Base-by-base conservation (phyloP, 2,797 vertebrate genomes). In the Fratercula arctica region DNA sequence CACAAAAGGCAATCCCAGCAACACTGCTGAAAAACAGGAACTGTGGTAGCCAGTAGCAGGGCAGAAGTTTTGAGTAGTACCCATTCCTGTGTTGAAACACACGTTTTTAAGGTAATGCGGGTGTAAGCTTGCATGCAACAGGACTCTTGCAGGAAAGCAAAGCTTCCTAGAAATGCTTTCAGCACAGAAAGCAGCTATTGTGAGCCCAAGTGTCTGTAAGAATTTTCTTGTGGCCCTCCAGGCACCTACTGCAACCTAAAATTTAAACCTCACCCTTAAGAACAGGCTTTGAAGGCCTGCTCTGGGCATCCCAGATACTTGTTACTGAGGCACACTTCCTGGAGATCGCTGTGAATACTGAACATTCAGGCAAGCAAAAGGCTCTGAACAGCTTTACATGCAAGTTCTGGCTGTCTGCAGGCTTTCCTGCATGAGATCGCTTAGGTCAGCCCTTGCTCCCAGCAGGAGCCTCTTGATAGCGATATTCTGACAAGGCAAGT, bases 1-100 rank as follows among this genome's bases (percentile, higher is more conserved):
- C 24, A 15, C 72, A 85, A 77, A 94, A 90, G 86, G 88, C 86
- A 92, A 92, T 70, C 45, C 72, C 56, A 72, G 84, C 60, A 85
- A 72, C 8, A 28, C 24, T 35, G 78, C 29, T 79, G 64, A 90
- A 77, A 90, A 90, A 60, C 56, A 76, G 70, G 77, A 96, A 96
- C 37, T 4, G 6, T 25, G 28, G 21, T 20, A 67, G 69, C 31
- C 46, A 66, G 28, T 1, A 59, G 45, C 20, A 77, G 17, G 16
- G 67, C 33, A 90, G 59, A 74, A 90, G 12, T 67, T 76, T 19
- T 69, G 33, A 87, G 48, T 3, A 77, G 84, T 16, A 66, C 14
- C 21, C 33, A 19, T 16, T 91, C 45, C 56, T 74, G 20, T 50
- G 56, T 1, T 29, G 64, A 95, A 90, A 82, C 2, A 0, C 5